Conservation (phyloP, 2,888 invertebrate species). For the Nesidiocoris tenuis region DNA sequence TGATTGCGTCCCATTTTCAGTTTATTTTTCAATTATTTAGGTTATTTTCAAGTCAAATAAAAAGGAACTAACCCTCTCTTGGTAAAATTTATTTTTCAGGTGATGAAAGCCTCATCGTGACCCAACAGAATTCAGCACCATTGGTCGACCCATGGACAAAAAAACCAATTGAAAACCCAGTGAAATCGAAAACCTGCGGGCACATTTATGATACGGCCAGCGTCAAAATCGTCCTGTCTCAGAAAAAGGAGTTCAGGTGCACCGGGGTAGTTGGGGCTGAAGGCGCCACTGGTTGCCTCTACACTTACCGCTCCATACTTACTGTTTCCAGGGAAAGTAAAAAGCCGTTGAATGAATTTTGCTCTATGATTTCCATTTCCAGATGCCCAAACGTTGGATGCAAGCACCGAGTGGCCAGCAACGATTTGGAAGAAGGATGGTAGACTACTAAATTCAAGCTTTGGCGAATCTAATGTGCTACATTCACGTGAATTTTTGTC, state of each 20-base stretch:
- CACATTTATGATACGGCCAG: slow-evolving; percentile 41
- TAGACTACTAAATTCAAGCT: too few relatives aligned
- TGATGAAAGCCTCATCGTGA: slow-evolving; percentile 6
- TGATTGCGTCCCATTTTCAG: too few relatives aligned
- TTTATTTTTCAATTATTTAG: not conserved
- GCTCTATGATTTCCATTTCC: too few relatives aligned
- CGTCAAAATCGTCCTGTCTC: slow-evolving; percentile 16
- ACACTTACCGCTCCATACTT: too few relatives aligned
- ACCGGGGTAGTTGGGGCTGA: too few relatives aligned
- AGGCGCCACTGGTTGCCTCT: too few relatives aligned
- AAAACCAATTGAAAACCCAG: slow-evolving; percentile 32
- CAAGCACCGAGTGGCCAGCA: too few relatives aligned
- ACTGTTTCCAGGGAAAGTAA: too few relatives aligned
- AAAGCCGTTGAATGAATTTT: too few relatives aligned
- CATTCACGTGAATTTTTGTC: too few relatives aligned
- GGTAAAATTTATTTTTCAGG: not conserved
- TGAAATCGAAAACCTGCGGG: slow-evolving; percentile 36
- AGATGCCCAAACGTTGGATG: not conserved
- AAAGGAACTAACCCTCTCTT: not conserved
- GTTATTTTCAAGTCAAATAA: not conserved
- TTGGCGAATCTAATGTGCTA: too few relatives aligned
- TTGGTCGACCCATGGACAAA: slow-evolving; percentile 42
- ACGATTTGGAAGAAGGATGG: too few relatives aligned
- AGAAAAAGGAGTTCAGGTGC: slow-evolving; percentile 34
- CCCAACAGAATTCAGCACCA: not conserved